Conservation (phyloP, 2,113 vertebrate genomes). For the Hystrix cristata region DNA sequence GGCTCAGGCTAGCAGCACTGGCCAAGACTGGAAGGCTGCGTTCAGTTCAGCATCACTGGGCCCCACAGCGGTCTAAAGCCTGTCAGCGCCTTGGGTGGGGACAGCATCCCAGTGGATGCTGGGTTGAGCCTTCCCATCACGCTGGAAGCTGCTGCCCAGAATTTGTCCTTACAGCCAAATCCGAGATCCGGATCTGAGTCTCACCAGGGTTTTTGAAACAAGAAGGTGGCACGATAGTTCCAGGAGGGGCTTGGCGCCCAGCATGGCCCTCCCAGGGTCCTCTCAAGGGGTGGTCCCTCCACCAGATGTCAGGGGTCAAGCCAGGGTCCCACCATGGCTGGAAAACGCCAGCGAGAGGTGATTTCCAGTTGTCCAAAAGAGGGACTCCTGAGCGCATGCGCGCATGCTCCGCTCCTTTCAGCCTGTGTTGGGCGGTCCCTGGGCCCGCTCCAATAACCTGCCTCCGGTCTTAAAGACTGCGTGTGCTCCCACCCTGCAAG, state of each 20-base stretch:
- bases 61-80: background rate
- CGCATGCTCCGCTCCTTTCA: too few relatives aligned
- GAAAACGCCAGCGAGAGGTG: background rate
- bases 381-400: too few relatives aligned
- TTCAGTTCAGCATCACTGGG: background rate
- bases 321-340: rapidly evolving
- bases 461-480: background rate
- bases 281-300: background rate
- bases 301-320: background rate
- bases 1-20: background rate
- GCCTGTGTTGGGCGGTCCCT: background rate
- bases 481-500: background rate
- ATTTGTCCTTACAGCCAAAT: background rate
- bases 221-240: background rate
- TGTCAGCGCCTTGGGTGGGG: background rate
- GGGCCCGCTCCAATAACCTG: background rate
- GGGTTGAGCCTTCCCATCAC: background rate
- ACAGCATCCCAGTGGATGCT: background rate
- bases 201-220: background rate
- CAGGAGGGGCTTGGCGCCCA: background rate
- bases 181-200: background rate
- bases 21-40: background rate
- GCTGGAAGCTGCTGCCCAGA: background rate
- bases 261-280: background rate
- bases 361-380: background rate